Evolutionary conservation across 2,888 invertebrate genomes (phyloP).

Genomic region (Geotrupes spiniger): DNA sequence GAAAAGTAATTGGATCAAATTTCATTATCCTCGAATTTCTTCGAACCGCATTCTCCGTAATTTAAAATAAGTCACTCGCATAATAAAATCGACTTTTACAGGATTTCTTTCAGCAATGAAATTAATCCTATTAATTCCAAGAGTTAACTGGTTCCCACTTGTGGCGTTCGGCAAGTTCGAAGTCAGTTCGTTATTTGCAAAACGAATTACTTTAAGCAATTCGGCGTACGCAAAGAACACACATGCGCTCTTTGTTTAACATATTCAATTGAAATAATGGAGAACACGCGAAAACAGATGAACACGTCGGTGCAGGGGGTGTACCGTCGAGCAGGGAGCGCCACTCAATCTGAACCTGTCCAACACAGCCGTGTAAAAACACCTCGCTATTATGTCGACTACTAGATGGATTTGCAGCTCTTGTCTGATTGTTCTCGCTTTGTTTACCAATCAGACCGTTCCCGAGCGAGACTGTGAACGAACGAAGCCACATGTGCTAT

Average conservation of each 20-base stretch:
- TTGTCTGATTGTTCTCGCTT: slow-evolving; percentile 46
- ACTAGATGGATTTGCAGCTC: slow-evolving; percentile 44
- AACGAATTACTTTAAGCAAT: no score
- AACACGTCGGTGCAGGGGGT: slow-evolving; percentile 15
- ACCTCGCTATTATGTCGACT: slow-evolving; percentile 47
- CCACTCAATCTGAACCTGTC: slow-evolving; percentile 48
- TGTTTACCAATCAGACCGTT: slow-evolving; percentile 45
- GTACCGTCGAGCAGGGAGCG: slow-evolving; percentile 27
- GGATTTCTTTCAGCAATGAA: no score
- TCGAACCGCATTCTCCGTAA: no score
- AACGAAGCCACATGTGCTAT: slow-evolving; percentile 21
- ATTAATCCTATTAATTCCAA: no score
- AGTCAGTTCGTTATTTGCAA: no score
- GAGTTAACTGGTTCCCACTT: no score
- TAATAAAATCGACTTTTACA: no score
- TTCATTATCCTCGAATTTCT: no score
- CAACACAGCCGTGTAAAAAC: slow-evolving; percentile 46
- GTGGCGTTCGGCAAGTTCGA: no score
- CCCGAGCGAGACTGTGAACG: slow-evolving; percentile 23
- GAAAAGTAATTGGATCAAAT: no score
- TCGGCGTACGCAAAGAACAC: slow-evolving; percentile 2
- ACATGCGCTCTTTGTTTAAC: slow-evolving; percentile 13
- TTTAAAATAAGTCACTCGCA: no score
- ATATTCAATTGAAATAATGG: slow-evolving; percentile 16
- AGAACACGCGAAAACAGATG: slow-evolving; percentile 18